Evolutionary conservation across 2,888 invertebrate species (phyloP), one percentile per base, ranked within the genome.

Genomic region (Harpalus rubripes): DNA sequence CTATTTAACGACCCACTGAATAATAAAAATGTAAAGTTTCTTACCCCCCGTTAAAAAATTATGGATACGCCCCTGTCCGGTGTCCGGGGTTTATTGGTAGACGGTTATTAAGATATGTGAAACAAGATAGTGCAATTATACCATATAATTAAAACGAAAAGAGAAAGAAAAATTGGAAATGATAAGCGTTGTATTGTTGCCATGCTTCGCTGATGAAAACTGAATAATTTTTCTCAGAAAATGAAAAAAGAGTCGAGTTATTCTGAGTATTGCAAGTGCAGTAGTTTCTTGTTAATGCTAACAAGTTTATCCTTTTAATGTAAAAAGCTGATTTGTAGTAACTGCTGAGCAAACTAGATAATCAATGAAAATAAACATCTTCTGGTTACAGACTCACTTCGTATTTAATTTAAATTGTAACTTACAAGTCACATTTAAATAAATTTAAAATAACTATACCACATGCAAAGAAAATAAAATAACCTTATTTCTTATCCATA

Each of bases 61-160:
- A 5, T 32, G 5, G 32, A 32, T 32, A 32, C 32, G 32, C 32
- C 32, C 3, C 32, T 32, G 32, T 32, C 6, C 5, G 32, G 44
- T 32, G 32, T 32, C 6, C 5, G 32, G 44, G 72, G 52, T 82
- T 82, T 68, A 82, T 82, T 82, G 68, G 68, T 44, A 79, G 82
- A 82, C 68, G 72, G 72, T 15, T 44, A 39, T 61, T 72, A 82
- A 68, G 82, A 82, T 82, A 68, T 65, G 68, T 72, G 82, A 56
- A 41, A 18, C 72, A 44, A 82, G 82, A 82, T 82, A 72, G 68
- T 82, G 72, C 82, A 82, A 68, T 82, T 72, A 82, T 82, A 68
- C 56, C 68, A 32, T 82, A 32, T 72, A 82, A 82, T 82, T 82
- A 82, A 81, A 68, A 82, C 65, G 16, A 68, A 79, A 79, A 26